A percentile compares a stretch with the other conserved stretches of the same genome.
These are phyloP conservation scores for Metacarcinus magister DNA, from an alignment of 2,888 invertebrate species.

Conservation along the genomic window DNA sequence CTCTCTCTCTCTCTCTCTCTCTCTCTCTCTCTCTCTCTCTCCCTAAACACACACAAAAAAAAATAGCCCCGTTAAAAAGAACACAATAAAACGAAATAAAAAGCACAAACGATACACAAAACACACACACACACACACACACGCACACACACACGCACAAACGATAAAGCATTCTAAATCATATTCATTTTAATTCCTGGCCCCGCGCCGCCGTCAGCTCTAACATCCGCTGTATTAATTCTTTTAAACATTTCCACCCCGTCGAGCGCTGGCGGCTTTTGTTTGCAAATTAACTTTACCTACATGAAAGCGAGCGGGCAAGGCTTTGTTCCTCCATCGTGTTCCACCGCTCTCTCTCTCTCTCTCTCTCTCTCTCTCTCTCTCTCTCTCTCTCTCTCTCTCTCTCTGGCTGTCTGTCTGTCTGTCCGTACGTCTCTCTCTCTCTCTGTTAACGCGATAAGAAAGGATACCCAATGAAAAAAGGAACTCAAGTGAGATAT, in stretches of 20 bases:
- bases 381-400: neutral
- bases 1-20: no score
- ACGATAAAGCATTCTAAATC: neutral
- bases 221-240: conserved; percentile 27
- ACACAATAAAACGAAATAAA: neutral
- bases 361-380: conserved; percentile 33
- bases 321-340: neutral
- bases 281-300: conserved; percentile 45
- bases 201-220: neutral
- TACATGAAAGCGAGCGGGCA: conserved; percentile 32
- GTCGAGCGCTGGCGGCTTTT: conserved; percentile 21
- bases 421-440: no score
- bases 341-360: neutral
- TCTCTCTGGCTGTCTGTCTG: no score
- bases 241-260: neutral
- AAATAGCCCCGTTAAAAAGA: neutral
- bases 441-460: neutral
- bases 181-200: neutral
- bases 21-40: no score
- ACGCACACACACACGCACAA: neutral
- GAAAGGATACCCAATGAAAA: neutral
- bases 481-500: neutral
- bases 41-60: no score
- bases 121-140: conserved; percentile 2
- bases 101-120: neutral